Base-by-base conservation (phyloP, 2,888 invertebrate genomes). In the Polylopha cassiicola region DNA sequence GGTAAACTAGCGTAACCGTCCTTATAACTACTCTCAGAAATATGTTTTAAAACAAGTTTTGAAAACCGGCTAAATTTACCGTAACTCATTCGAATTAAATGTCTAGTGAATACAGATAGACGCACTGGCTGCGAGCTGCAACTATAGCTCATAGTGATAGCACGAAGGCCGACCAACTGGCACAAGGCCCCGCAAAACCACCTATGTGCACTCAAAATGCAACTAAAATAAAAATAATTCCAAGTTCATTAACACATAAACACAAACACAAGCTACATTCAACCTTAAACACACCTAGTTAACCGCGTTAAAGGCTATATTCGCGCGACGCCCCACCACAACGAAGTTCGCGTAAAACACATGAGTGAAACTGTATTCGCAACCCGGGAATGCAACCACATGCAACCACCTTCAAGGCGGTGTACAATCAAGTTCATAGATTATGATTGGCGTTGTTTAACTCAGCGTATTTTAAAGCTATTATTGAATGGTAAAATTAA, bases 351-450 rank as follows among this genome's bases (percentile, higher is more conserved):
- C 51, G 46, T 53, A 58, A 50, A 48, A 44, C 58, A 73, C 70
- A 66, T 69, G 60, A 53, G 73, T 58, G 65, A 51, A 57, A 58
- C 73, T 77, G 73, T 65, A 73, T 53, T 54, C 70, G 65, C 76
- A 68, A 60, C 56, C 65, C 69, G 68, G 75, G 74, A 79, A 75
- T 81, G 82, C 78, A 73, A 52, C 58, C 53, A 63, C 59, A 54
- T 53, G 72, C 51, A 13, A 51, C 63, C 44, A 66, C 70, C 74
- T 80, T 85, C 84, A 60, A 55, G 36, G 37, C 55, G 58, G 24
- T 48, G 50, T 71, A 57, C 73, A 78, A 80, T 78, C 82, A 82
- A 84, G 82, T 82, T 84, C 84, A 84, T 79, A 82, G 82, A 84
- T 80, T 80, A 78, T 68, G 77, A 82, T 75, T 79, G 79, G 73